phyloP scores from a whole-genome alignment of 1,140 invertebrate species.

The Zaprionus ornatus region DNA sequence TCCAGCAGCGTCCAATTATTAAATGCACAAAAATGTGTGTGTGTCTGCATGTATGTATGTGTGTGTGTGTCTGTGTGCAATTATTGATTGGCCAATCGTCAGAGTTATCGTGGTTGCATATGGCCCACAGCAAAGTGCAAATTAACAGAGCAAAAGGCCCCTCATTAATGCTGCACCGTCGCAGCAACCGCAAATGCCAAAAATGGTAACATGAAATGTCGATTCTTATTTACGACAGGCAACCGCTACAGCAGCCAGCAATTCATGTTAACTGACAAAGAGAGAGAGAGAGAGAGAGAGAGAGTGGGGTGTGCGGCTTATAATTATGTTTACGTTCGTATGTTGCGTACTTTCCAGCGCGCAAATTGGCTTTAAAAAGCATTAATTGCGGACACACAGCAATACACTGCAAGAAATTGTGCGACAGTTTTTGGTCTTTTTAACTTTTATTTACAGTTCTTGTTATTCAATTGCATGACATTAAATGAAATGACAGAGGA shows the following conservation, averaged over 20 bases:
- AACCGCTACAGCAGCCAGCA: constrained; percentile 13
- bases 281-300: not conserved
- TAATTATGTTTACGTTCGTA: constrained; percentile 40
- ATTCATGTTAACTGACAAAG: constrained; percentile 25
- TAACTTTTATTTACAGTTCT: not conserved
- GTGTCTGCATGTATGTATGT: constrained; percentile 21
- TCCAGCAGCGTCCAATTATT: constrained; percentile 53
- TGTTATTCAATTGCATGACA: not conserved
- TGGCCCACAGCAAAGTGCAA: constrained; percentile 32
- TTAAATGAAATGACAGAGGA: not conserved
- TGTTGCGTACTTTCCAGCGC: constrained; percentile 29
- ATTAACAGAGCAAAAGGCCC: constrained; percentile 63
- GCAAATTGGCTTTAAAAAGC: constrained; percentile 12
- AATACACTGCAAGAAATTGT: constrained; percentile 13
- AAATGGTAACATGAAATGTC: constrained; percentile 63
- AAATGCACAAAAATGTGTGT: constrained; percentile 48
- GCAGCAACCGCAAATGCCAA: constrained; percentile 60
- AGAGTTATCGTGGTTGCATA: constrained; percentile 38
- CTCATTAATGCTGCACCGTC: constrained; percentile 65
- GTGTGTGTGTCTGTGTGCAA: constrained; percentile 44
- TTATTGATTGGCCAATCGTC: constrained; percentile 58
- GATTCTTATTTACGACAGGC: constrained; percentile 56
- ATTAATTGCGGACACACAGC: constrained; percentile 19
- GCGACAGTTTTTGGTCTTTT: not conserved
- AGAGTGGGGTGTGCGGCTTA: not conserved